Conservation (phyloP, 2,797 vertebrate species). For the Myoxocephalus aenaeus region DNA sequence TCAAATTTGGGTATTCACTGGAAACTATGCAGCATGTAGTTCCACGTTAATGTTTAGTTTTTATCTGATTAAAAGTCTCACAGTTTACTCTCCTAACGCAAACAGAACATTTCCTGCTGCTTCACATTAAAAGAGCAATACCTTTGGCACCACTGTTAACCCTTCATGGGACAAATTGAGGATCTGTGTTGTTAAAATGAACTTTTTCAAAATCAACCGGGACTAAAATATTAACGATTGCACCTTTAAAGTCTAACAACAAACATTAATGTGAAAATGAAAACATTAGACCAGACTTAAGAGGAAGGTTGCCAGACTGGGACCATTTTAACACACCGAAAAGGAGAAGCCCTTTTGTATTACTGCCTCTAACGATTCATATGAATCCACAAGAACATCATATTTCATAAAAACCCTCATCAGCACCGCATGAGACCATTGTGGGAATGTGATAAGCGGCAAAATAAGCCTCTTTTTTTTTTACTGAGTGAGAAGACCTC, state of each 20-base stretch:
- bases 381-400: background rate
- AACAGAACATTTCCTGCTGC: no score
- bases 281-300: no score
- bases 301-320: no score
- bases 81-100: background rate
- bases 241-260: no score
- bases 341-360: background rate
- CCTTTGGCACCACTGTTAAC: background rate
- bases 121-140: background rate
- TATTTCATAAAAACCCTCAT: background rate
- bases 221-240: no score
- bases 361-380: background rate
- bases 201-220: no score
- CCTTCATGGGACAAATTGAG: background rate
- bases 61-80: background rate
- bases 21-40: background rate
- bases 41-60: background rate
- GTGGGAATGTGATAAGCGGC: constrained; percentile 4
- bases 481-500: no score
- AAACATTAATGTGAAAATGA: no score
- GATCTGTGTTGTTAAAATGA: background rate
- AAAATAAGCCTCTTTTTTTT: background rate
- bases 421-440: background rate
- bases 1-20: background rate
- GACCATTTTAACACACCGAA: no score